Evolutionary conservation across 2,888 invertebrate genomes (phyloP).

Genomic region (Pachymerium ferrugineum): DNA sequence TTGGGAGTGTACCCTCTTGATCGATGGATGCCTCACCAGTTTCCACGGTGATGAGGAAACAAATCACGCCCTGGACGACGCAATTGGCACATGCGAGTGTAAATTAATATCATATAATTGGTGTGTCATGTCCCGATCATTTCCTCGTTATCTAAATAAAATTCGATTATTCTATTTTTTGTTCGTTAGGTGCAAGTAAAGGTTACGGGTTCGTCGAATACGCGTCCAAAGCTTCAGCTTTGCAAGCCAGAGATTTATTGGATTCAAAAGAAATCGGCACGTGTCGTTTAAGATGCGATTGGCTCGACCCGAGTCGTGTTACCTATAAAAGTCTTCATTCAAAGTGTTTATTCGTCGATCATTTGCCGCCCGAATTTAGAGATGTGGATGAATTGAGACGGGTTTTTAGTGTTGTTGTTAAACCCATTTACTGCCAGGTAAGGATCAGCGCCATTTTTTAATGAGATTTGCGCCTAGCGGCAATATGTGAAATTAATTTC

Average conservation of each 20-base stretch:
- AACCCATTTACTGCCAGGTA: conserved; percentile 55
- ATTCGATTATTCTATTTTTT: background rate
- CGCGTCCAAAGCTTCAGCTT: conserved; percentile 50
- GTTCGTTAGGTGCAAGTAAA: conserved; percentile 49
- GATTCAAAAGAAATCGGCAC: conserved; percentile 49
- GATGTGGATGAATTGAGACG: conserved; percentile 52
- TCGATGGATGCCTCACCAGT: background rate
- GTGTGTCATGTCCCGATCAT: background rate
- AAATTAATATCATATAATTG: background rate
- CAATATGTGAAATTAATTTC: too few relatives aligned
- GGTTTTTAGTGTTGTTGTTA: conserved; percentile 50
- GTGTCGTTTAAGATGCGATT: conserved; percentile 51
- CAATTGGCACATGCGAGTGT: background rate
- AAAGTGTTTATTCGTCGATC: conserved; percentile 52
- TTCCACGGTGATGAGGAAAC: background rate
- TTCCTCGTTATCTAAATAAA: background rate
- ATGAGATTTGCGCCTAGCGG: too few relatives aligned
- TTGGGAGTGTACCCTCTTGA: background rate
- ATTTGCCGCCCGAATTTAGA: conserved; percentile 52
- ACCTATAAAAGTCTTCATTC: conserved; percentile 52
- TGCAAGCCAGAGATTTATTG: conserved; percentile 50
- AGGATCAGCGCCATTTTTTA: too few relatives aligned
- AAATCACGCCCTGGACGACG: conserved; percentile 5
- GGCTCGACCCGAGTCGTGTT: conserved; percentile 51
- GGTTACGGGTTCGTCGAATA: conserved; percentile 56